These are phyloP conservation scores for Nymphalis urticae DNA, from an alignment of 2,888 invertebrate genomes.

Conservation along the genomic window DNA sequence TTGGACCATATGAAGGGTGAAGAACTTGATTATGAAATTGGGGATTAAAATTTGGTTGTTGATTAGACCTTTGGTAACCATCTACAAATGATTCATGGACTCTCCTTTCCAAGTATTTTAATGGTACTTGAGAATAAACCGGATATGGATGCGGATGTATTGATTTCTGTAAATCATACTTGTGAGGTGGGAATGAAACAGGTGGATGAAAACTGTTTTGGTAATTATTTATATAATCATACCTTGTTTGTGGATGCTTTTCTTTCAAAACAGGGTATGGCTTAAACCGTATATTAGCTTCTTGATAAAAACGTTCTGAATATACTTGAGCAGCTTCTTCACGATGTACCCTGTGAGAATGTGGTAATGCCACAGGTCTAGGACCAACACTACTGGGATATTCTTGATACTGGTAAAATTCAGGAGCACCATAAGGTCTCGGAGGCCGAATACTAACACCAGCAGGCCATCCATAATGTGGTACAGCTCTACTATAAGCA, in stretches of 20 bases:
- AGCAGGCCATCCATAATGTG: conserved; percentile 60
- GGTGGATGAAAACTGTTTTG: conserved; percentile 66
- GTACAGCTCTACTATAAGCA: conserved; percentile 50
- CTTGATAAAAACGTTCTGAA: conserved; percentile 65
- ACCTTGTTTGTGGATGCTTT: conserved; percentile 68
- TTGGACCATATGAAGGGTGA: conserved; percentile 62
- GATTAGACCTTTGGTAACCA: conserved; percentile 64
- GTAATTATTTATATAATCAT: conserved; percentile 74
- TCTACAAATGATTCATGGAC: conserved; percentile 63
- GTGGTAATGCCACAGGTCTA: conserved; percentile 56
- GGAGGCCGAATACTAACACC: conserved; percentile 58
- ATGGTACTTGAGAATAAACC: conserved; percentile 59
- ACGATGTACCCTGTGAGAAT: conserved; percentile 58
- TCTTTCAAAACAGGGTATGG: conserved; percentile 72
- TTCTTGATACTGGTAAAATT: conserved; percentile 68
- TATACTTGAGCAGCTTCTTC: conserved; percentile 64
- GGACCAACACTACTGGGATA: conserved; percentile 64
- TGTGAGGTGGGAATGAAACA: conserved; percentile 58
- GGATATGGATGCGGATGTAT: conserved; percentile 61
- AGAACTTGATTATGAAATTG: conserved; percentile 64
- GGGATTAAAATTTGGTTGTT: conserved; percentile 58
- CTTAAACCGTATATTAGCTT: conserved; percentile 67
- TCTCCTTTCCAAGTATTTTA: conserved; percentile 69
- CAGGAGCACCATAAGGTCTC: conserved; percentile 63
- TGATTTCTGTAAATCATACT: conserved; percentile 69